A percentile compares a stretch with the other conserved stretches of the same genome.
phyloP scores from a whole-genome alignment of 1,140 invertebrate species.

The Drosophila truncata region DNA sequence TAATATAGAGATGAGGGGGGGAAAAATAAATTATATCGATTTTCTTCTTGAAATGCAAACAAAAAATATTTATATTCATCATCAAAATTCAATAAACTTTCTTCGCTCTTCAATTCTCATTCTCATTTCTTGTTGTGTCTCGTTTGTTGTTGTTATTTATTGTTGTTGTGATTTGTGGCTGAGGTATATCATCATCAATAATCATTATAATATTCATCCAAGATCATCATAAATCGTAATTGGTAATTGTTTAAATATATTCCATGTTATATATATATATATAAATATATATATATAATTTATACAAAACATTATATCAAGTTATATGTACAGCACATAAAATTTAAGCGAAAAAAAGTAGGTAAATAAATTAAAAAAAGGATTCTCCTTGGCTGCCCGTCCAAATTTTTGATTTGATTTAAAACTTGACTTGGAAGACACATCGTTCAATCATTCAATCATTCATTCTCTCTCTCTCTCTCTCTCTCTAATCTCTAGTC shows the following conservation, averaged over 20 bases:
- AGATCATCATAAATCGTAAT: constrained; percentile 45
- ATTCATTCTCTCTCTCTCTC: too few species aligned
- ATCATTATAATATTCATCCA: constrained; percentile 38
- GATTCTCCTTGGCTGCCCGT: not conserved
- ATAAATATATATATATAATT: constrained; percentile 43
- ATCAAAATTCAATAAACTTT: constrained; percentile 30
- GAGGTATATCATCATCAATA: constrained; percentile 62
- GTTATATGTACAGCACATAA: constrained; percentile 12
- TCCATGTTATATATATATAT: too few species aligned
- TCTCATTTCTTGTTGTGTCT: constrained; percentile 15
- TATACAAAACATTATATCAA: constrained; percentile 44
- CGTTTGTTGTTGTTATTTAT: constrained; percentile 10
- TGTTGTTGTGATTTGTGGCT: constrained; percentile 41
- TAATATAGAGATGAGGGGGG: constrained; percentile 33
- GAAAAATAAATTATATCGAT: constrained; percentile 66
- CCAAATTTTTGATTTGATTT: constrained; percentile 4
- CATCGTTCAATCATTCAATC: too few species aligned
- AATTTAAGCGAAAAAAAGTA: constrained; percentile 5
- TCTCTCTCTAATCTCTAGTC: too few species aligned
- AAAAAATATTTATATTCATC: constrained; percentile 4
- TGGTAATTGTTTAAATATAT: constrained; percentile 21
- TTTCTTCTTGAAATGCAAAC: constrained; percentile 25
- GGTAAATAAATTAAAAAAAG: constrained; percentile 11
- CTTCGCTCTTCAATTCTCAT: constrained; percentile 7
- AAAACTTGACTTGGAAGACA: constrained; percentile 16